These are phyloP conservation scores for Sphaeramia orbicularis DNA, from an alignment of 2,797 vertebrate species.

Conservation along the genomic window DNA sequence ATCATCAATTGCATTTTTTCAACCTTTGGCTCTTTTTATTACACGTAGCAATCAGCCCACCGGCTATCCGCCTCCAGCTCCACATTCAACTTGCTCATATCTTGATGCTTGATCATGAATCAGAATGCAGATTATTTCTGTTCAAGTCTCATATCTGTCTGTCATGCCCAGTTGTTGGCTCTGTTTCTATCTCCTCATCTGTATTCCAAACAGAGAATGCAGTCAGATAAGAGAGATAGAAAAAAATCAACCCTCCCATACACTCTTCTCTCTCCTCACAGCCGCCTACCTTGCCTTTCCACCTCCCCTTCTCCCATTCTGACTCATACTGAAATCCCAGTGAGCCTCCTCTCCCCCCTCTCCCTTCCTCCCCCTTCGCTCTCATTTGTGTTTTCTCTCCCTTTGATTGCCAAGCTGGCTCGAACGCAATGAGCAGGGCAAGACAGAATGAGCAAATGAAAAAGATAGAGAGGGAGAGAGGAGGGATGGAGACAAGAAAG, in stretches of 20 bases:
- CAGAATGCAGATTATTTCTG: constrained; percentile 57
- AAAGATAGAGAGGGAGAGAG: constrained; percentile 50
- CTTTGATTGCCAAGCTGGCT: constrained; percentile 82
- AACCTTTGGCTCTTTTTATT: constrained; percentile 30
- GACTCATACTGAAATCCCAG: constrained; percentile 87
- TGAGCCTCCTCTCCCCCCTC: constrained; percentile 62
- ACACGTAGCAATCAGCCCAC: constrained; percentile 1
- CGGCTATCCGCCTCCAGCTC: not conserved
- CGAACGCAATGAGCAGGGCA: constrained; percentile 61
- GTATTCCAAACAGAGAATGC: constrained; percentile 80
- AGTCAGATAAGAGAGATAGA: constrained; percentile 73
- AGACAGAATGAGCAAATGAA: constrained; percentile 69
- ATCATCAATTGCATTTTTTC: constrained; percentile 18
- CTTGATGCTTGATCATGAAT: constrained; percentile 34
- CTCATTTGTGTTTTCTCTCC: constrained; percentile 84
- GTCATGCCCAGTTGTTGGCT: constrained; percentile 66
- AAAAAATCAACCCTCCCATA: constrained; percentile 64
- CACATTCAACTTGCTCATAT: constrained; percentile 16
- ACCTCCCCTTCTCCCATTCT: constrained; percentile 80
- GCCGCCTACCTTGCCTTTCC: constrained; percentile 74
- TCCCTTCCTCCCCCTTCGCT: constrained; percentile 37
- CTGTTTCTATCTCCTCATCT: constrained; percentile 72
- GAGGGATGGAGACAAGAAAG: constrained; percentile 47
- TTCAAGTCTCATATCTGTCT: constrained; percentile 59
- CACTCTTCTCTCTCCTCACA: constrained; percentile 66